A percentile compares a stretch with the other conserved stretches of the same genome.
phyloP scores from a whole-genome alignment of 2,888 invertebrate genomes.

The Bugulina stolonifera region DNA sequence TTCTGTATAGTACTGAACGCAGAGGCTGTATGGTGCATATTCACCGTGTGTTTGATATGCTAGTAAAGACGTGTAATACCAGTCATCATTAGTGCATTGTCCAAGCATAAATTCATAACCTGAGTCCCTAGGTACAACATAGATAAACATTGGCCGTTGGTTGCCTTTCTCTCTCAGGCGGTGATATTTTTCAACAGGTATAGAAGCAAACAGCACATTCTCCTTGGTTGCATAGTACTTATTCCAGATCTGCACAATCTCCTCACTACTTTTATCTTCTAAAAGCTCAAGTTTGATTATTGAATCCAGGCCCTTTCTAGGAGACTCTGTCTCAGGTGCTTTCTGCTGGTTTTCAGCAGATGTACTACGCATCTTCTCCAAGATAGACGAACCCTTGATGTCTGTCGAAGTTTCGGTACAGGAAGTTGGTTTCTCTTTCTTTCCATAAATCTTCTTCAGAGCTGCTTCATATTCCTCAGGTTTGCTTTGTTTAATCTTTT shows the following conservation, averaged over 20 bases:
- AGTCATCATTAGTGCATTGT: constrained; percentile 10
- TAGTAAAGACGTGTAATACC: constrained; percentile 11
- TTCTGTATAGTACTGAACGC: constrained; percentile 12
- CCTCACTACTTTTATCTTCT: background rate
- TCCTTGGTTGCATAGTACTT: constrained; percentile 11
- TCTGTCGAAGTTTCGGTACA: background rate
- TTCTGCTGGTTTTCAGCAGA: background rate
- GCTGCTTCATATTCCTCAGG: constrained; percentile 17
- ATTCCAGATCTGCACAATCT: constrained; percentile 13
- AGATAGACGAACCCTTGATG: background rate
- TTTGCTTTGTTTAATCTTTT: constrained; percentile 15
- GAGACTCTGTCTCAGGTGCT: background rate
- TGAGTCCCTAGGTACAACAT: background rate
- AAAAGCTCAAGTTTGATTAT: constrained; percentile 23
- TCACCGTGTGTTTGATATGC: constrained; percentile 17
- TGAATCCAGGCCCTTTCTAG: background rate
- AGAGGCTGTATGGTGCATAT: background rate
- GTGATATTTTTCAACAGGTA: constrained; percentile 17
- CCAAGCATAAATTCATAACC: constrained; percentile 24
- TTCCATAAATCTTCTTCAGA: constrained; percentile 11
- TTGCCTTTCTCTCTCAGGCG: background rate
- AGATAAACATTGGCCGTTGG: background rate
- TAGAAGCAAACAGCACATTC: background rate
- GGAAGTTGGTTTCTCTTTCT: background rate
- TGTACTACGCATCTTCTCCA: constrained; percentile 1